Base-by-base conservation (phyloP, 2,797 vertebrate species). In the Sebastes cheni region DNA sequence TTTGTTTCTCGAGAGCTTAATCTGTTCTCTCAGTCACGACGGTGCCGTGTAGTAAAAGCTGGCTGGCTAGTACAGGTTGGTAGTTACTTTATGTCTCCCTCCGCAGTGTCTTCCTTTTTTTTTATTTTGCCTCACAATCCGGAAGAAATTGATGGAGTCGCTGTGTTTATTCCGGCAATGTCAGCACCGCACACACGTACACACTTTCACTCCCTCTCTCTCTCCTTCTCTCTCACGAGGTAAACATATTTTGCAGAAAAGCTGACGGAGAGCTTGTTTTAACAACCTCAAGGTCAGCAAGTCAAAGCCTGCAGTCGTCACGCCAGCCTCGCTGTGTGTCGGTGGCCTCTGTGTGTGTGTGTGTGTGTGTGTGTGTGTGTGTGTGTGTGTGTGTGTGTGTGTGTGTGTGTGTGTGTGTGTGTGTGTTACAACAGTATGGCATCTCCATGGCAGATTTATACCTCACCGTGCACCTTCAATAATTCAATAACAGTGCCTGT, bases 251-350 rank as follows among this genome's bases (percentile, higher is more conserved):
- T 94, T 92, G 93, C 90, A 88, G 93, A 94, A 95, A 93, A 94
- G 93, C 94, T 95, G 94, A 95, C 92, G 86, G 92, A 93, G 93
- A 94, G 92, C 92, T 92, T 94, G 95, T 95, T 94, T 94, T 94
- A 95, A 95, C 95, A 95, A 92, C 93, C 90, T 92, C 93, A 95
- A 95, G 94, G 95, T 95, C 94, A 94, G 90, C 90, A 84, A 95
- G 94, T 94, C 93, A 94, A 93, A 92, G 91, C 90, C 78, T 86
- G 89, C 88, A 89, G 86, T 93, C 89, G 87, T 93, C 93, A 92
- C 91, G 80, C 89, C 89, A 87, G 83, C 92, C 84, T 83, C 77
- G 20, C 83, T 78, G 86, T 77, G 87, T 88, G 85, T 79, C 72
- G 54, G 79, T 65, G 88, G 89, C 86, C 86, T 82, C 74, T 60